Conservation (phyloP, 2,113 vertebrate species). For the Monopterus albus region DNA sequence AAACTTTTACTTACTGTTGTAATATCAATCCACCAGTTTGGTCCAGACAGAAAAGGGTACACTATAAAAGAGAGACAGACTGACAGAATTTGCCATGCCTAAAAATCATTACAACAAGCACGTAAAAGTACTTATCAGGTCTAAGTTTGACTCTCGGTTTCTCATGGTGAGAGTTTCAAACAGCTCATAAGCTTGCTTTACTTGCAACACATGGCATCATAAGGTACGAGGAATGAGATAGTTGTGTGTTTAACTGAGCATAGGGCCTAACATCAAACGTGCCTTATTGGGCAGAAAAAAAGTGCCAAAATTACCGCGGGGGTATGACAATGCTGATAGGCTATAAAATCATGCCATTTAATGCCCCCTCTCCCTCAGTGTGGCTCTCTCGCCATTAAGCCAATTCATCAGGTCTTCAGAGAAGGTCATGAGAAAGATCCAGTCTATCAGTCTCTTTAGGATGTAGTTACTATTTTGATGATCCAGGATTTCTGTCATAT, state of each 20-base stretch:
- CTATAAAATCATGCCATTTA: slow-evolving; percentile 79
- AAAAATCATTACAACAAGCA: too few relatives aligned
- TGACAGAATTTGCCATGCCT: too few relatives aligned
- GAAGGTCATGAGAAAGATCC: slow-evolving; percentile 67
- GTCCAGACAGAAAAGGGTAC: too few relatives aligned
- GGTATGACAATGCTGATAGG: slow-evolving; percentile 73
- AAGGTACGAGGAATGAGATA: slow-evolving; percentile 20
- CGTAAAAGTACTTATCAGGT: too few relatives aligned
- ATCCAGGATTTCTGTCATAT: slow-evolving; percentile 55
- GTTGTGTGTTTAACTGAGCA: slow-evolving; percentile 71
- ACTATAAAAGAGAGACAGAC: too few relatives aligned
- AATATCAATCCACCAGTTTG: too few relatives aligned
- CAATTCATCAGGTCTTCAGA: slow-evolving; percentile 76
- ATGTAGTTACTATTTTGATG: slow-evolving; percentile 43
- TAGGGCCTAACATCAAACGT: slow-evolving; percentile 53
- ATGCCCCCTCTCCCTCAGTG: slow-evolving; percentile 49
- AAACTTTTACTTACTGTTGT: too few relatives aligned
- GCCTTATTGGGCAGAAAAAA: slow-evolving; percentile 73
- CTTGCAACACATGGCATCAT: slow-evolving; percentile 38
- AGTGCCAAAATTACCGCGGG: slow-evolving; percentile 58
- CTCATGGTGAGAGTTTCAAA: too few relatives aligned
- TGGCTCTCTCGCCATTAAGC: slow-evolving; percentile 71
- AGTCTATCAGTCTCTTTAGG: slow-evolving; percentile 64
- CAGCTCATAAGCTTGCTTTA: too few relatives aligned
- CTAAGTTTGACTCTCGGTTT: too few relatives aligned